Evolutionary conservation across 2,888 invertebrate species (phyloP).

Genomic region (Dolichomitus sp.): DNA sequence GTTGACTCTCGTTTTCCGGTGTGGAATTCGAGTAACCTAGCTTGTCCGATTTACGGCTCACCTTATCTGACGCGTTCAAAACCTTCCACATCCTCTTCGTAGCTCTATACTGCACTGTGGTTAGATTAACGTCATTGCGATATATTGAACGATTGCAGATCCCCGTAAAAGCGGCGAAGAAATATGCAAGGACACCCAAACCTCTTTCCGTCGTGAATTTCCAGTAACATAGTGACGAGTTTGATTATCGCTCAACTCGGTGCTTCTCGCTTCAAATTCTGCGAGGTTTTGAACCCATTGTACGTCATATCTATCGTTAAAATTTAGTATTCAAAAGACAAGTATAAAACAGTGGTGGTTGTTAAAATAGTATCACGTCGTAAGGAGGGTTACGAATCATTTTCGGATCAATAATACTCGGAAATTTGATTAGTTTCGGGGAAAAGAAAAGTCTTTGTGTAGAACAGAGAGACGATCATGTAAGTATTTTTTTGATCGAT

Average conservation of each 20-base stretch:
- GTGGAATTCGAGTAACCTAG: constrained; percentile 18
- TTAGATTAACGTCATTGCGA: constrained; percentile 6
- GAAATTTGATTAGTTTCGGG: too few species aligned
- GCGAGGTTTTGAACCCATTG: not conserved
- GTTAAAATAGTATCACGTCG: not conserved
- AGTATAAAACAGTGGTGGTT: not conserved
- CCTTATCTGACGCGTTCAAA: constrained; percentile 18
- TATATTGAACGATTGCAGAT: constrained; percentile 12
- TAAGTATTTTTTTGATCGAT: too few species aligned
- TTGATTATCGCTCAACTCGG: constrained; percentile 12
- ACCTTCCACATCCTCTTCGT: not conserved
- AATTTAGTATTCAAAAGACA: not conserved
- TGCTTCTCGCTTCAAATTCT: not conserved
- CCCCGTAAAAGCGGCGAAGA: not conserved
- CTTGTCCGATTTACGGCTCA: constrained; percentile 22
- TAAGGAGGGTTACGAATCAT: not conserved
- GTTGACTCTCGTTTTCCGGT: constrained; percentile 30
- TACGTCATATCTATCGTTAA: not conserved
- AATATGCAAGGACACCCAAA: not conserved
- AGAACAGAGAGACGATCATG: too few species aligned
- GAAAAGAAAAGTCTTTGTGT: too few species aligned
- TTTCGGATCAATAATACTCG: not conserved
- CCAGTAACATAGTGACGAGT: constrained; percentile 17
- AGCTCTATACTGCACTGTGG: not conserved
- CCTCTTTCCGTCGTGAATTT: constrained; percentile 11